phyloP scores from a whole-genome alignment of 1,140 invertebrate genomes.

The Drosophila pseudoobscura region DNA sequence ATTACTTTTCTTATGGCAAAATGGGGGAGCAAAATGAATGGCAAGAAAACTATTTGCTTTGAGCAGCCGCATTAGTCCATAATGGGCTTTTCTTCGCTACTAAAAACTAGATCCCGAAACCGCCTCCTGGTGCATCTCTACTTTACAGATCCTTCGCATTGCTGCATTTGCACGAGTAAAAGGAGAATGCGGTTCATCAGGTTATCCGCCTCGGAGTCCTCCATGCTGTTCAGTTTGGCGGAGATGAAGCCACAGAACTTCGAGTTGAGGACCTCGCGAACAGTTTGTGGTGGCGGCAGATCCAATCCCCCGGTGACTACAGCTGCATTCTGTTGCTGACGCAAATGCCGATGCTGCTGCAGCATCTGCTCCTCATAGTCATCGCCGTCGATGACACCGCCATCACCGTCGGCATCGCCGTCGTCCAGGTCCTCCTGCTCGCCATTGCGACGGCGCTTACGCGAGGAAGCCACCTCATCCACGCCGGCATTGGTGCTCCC shows the following conservation, averaged over 20 bases:
- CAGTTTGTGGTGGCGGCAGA: slow-evolving; percentile 72
- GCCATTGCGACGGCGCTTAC: slow-evolving; percentile 65
- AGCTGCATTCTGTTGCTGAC: slow-evolving; percentile 66
- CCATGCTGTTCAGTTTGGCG: slow-evolving; percentile 81
- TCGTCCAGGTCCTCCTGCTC: slow-evolving; percentile 52
- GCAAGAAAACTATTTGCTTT: slow-evolving; percentile 52
- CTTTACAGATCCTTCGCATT: slow-evolving; percentile 54
- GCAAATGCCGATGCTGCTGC: slow-evolving; percentile 77
- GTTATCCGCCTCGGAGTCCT: slow-evolving; percentile 79
- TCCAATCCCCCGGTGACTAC: slow-evolving; percentile 51
- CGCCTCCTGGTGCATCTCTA: slow-evolving; percentile 7
- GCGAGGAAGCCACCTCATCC: slow-evolving; percentile 8
- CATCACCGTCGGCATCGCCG: slow-evolving; percentile 33
- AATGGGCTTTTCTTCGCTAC: slow-evolving; percentile 38
- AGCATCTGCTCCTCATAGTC: slow-evolving; percentile 80
- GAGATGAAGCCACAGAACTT: slow-evolving; percentile 82
- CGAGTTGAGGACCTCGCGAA: slow-evolving; percentile 77
- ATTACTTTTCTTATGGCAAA: slow-evolving; percentile 56
- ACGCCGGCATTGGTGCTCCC: slow-evolving; percentile 36
- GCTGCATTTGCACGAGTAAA: slow-evolving; percentile 76
- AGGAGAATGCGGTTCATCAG: slow-evolving; percentile 81
- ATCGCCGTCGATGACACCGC: slow-evolving; percentile 54
- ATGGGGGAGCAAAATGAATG: slow-evolving; percentile 12
- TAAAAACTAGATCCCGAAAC: slow-evolving; percentile 13
- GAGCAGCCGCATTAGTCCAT: slow-evolving; percentile 58